Conservation (phyloP, 2,797 vertebrate species). For the Dendrocincla fuliginosa region DNA sequence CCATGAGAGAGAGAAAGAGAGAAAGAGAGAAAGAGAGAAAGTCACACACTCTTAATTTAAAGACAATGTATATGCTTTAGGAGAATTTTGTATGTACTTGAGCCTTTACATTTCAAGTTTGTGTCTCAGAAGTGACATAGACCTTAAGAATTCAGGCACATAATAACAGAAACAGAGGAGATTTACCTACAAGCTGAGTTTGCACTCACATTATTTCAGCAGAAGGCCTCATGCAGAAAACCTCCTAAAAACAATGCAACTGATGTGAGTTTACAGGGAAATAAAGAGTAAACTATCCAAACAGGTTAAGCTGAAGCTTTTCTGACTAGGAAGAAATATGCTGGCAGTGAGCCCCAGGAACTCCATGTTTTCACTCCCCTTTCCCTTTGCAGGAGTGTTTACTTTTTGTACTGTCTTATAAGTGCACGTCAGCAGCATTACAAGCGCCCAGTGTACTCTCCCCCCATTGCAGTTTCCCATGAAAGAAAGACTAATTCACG, state of each 20-base stretch:
- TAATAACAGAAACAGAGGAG: background rate
- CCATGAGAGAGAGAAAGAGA: background rate
- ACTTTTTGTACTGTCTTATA: background rate
- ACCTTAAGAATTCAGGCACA: background rate
- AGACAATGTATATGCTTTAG: background rate
- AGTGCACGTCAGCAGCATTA: background rate
- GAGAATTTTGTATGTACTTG: background rate
- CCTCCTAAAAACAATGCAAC: background rate
- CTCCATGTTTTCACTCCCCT: background rate
- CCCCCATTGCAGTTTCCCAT: background rate
- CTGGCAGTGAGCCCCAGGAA: rapidly evolving
- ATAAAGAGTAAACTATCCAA: background rate
- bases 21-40: background rate
- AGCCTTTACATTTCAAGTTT: background rate
- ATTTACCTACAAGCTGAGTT: background rate
- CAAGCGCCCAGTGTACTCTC: background rate
- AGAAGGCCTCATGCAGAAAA: background rate
- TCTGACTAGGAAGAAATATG: background rate
- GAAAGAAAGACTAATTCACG: background rate
- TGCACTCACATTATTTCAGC: background rate
- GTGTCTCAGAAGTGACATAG: background rate
- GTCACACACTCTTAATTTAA: background rate
- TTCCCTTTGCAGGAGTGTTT: background rate
- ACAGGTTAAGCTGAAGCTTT: background rate
- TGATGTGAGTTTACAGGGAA: background rate